Conservation (phyloP, 1,140 invertebrate genomes). For the Stegodyphus dumicola region DNA sequence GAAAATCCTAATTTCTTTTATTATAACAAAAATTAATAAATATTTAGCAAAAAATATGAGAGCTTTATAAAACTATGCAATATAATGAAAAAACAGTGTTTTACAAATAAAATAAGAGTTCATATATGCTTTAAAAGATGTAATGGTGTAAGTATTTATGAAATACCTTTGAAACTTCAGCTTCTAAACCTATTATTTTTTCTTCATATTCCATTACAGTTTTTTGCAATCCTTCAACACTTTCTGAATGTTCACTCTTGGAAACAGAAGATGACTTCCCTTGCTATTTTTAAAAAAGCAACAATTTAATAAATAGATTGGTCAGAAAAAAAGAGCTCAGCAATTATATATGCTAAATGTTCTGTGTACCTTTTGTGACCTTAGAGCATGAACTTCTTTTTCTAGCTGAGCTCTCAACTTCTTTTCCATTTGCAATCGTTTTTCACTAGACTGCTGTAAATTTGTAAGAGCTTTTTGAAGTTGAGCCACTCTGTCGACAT, state of each 20-base stretch:
- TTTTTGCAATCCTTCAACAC: conserved; percentile 55
- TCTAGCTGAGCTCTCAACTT: conserved; percentile 82
- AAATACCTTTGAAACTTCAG: conserved; percentile 78
- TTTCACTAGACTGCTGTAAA: conserved; percentile 83
- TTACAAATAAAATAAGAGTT: too few species aligned
- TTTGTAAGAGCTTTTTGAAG: conserved; percentile 85
- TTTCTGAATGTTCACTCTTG: conserved; percentile 36
- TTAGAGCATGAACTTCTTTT: conserved; percentile 77
- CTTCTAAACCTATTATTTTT: conserved; percentile 83
- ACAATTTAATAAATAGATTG: neutral
- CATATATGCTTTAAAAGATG: too few species aligned
- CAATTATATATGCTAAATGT: neutral
- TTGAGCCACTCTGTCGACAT: conserved; percentile 85
- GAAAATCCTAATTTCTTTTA: too few species aligned
- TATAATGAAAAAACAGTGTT: too few species aligned
- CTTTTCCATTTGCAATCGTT: conserved; percentile 82
- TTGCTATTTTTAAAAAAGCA: conserved; percentile 9
- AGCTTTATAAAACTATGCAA: too few species aligned
- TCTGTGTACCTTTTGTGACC: conserved; percentile 63
- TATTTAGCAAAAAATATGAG: too few species aligned
- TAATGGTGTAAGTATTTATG: neutral
- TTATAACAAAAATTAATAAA: too few species aligned
- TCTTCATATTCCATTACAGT: conserved; percentile 79
- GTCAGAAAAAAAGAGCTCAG: neutral
- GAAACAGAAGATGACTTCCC: conserved; percentile 27